Conservation (phyloP, 1,140 invertebrate species). For the Melipona quadrifasciata region DNA sequence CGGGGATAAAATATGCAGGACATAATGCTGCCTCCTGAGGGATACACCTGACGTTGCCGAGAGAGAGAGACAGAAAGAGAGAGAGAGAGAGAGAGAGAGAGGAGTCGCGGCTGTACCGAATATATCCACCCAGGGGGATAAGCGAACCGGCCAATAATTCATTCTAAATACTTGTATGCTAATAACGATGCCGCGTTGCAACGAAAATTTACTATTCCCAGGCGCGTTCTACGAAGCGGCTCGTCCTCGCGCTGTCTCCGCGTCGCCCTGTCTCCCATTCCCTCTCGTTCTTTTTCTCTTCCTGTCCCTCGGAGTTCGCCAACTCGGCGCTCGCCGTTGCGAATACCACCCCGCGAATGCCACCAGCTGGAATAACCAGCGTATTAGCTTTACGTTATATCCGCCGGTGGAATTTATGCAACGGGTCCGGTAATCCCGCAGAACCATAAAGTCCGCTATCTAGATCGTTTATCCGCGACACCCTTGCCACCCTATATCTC, state of each 20-base stretch:
- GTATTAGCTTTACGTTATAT: constrained; percentile 74
- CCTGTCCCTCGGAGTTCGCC: not conserved
- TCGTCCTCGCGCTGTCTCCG: constrained; percentile 11
- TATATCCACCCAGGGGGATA: constrained; percentile 68
- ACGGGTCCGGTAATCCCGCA: constrained; percentile 58
- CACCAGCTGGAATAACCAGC: constrained; percentile 50
- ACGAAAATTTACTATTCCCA: constrained; percentile 75
- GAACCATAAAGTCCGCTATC: constrained; percentile 64
- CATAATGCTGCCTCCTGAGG: constrained; percentile 66
- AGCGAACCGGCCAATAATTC: constrained; percentile 72
- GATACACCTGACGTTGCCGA: constrained; percentile 72
- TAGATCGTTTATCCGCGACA: constrained; percentile 63
- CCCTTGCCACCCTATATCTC: not conserved
- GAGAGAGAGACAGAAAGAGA: constrained; percentile 23
- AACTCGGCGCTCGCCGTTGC: not conserved
- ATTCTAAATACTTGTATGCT: constrained; percentile 78
- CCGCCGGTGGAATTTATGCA: constrained; percentile 67
- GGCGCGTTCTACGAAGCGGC: constrained; percentile 53
- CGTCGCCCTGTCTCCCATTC: not conserved
- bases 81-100: constrained; percentile 37
- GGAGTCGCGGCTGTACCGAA: constrained; percentile 50
- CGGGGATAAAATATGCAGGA: constrained; percentile 66
- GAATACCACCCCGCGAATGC: not conserved
- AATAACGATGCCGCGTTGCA: constrained; percentile 72
- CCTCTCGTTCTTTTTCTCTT: not conserved